Evolutionary conservation across 2,888 invertebrate genomes (phyloP), one percentile per base, ranked within the genome.

Genomic region (Dryadula phaetusa): DNA sequence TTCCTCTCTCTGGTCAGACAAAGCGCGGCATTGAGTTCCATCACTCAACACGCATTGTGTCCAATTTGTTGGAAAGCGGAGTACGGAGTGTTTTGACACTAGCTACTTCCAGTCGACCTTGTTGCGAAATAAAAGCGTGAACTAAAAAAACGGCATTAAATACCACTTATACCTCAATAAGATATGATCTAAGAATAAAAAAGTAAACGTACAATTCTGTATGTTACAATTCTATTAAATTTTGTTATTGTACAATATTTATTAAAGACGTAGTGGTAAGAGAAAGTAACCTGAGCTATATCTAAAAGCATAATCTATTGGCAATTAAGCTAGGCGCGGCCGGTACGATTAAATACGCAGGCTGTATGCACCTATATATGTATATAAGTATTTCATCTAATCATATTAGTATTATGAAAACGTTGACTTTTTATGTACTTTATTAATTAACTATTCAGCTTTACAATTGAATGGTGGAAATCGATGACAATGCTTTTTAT

Each of bases 311-410:
- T 52, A 52, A 52, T 52, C 52, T 52, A 52, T 52, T 52, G 28
- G 52, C 52, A 52, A 52, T 52, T 52, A 52, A 16, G 52, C 52
- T 52, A 52, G 52, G 52, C 16, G 52, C 52, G 28, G 52, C 28
- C 16, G 22, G 28, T 52, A 18, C 28, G 28, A 32, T 32, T 52
- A 52, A 18, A 32, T 10, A 14, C 52, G 4, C 2, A 10, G 5
- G 52, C 28, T 25, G 8, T n/a, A n/a, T n/a, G n/a, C n/a, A n/a
- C 32, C 8, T 7, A 37, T 37, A 28, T 52, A 52, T 52, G n/a
- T n/a, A n/a, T n/a, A n/a, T n/a, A n/a, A n/a, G n/a, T n/a, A 49
- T 49, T 28, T 8, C 28, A 28, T 28, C 16, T 3, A 28, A 0
- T 52, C 28, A 52, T 28, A 32, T 25, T 3, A 8, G 28, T 52